A percentile compares a stretch with the other conserved stretches of the same genome.
Conservation (phyloP, 1,140 invertebrate species). For the Drosophila burlai region DNA sequence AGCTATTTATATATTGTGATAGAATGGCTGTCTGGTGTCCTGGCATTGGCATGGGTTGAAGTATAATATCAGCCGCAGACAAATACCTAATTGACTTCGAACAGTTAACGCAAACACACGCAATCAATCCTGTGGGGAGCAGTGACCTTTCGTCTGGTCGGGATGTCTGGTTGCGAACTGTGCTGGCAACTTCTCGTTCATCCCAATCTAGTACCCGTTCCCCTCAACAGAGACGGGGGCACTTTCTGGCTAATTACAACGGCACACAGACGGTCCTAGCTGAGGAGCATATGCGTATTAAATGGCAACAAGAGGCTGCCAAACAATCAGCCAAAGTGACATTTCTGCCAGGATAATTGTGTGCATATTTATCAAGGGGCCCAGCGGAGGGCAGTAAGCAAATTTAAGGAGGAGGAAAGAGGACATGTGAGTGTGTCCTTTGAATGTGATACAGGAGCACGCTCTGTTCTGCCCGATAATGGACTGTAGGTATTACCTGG, state of each 20-base stretch:
- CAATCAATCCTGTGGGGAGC: conserved; percentile 27
- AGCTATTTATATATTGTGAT: not conserved
- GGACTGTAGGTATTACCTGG: conserved; percentile 36
- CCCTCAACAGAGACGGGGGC: conserved; percentile 22
- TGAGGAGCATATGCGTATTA: conserved; percentile 24
- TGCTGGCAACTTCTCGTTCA: conserved; percentile 15
- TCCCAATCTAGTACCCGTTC: conserved; percentile 1
- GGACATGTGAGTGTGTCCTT: not conserved
- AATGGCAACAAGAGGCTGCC: conserved; percentile 37
- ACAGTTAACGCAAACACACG: conserved; percentile 24
- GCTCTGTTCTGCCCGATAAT: conserved; percentile 28
- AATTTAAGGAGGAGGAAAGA: conserved; percentile 24
- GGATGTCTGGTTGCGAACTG: conserved; percentile 16
- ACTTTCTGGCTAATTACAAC: conserved; percentile 69
- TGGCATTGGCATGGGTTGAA: not conserved
- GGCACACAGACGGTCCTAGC: conserved; percentile 29
- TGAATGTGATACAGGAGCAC: conserved; percentile 15
- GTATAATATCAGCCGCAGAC: conserved; percentile 13
- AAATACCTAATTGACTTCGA: conserved; percentile 35
- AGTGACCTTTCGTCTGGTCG: conserved; percentile 33
- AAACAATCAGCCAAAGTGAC: conserved; percentile 73
- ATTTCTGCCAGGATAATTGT: conserved; percentile 71
- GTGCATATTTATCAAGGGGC: conserved; percentile 44
- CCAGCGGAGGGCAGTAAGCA: conserved; percentile 3
- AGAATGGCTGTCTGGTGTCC: not conserved